phyloP scores from a whole-genome alignment of 2,797 vertebrate genomes.

The Orestias chungarensis region DNA sequence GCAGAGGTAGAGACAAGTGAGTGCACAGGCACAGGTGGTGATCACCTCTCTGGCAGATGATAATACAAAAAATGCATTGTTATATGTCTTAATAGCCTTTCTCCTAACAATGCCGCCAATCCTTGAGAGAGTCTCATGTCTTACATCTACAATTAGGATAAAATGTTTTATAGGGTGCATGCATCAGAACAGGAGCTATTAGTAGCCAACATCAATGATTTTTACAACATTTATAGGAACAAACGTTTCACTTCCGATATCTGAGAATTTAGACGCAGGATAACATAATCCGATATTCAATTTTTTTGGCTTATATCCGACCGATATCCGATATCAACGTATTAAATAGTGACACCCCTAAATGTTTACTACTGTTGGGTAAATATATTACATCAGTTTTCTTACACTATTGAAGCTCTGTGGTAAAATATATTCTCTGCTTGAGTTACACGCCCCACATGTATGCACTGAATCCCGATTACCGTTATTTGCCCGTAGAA shows the following conservation, averaged over 20 bases:
- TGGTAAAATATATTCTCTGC: not conserved
- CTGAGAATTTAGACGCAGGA: too few relatives aligned
- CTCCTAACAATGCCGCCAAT: slow-evolving; percentile 8
- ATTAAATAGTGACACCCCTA: too few relatives aligned
- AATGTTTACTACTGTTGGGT: not conserved
- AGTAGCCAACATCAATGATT: too few relatives aligned
- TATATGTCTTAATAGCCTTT: not conserved
- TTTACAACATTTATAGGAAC: too few relatives aligned
- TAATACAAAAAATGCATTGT: slow-evolving; percentile 12
- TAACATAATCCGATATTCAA: too few relatives aligned
- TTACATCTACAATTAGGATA: not conserved
- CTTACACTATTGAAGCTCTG: not conserved
- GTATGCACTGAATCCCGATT: not conserved
- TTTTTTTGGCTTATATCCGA: too few relatives aligned
- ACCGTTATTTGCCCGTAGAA: not conserved
- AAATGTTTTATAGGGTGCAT: not conserved
- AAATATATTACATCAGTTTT: not conserved
- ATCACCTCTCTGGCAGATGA: slow-evolving; percentile 14
- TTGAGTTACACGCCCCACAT: not conserved
- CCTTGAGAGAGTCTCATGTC: not conserved
- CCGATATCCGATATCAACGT: too few relatives aligned
- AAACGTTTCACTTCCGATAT: too few relatives aligned
- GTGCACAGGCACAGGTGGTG: slow-evolving; percentile 11
- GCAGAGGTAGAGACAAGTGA: not conserved
- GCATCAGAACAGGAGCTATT: not conserved